Base-by-base conservation (phyloP, 2,888 invertebrate genomes). In the Lepidonotus clava region DNA sequence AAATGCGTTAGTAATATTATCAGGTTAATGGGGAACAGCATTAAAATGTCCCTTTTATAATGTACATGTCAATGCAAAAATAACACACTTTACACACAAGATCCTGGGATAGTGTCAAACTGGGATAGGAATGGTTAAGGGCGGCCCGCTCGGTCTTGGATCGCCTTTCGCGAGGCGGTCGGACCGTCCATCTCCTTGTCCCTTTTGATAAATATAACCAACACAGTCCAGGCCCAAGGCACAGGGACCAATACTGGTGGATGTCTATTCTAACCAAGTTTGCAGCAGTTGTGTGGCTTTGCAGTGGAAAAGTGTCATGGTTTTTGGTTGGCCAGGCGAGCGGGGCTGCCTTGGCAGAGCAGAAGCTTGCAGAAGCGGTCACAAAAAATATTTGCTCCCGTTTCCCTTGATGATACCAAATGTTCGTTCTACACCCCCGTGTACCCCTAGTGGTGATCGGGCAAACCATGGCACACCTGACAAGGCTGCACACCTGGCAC, bases 221-320 rank as follows among this genome's bases (percentile, higher is more conserved):
- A n/a, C n/a, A n/a, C n/a, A n/a, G n/a, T 61, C 28, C 61, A 61
- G 61, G 61, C 61, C 61, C 28, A 61, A 28, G 61, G 61, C 61
- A 38, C 76, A 76, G 76, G 76, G 76, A 40, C 40, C 76, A 76
- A 40, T 76, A 76, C 76, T 76, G 76, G 76, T 40, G 61, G 24
- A 28, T 76, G 76, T 34, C 76, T 76, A 36, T 36, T 76, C 38
- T 76, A 76, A 76, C 76, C 21, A 4, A 61, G 61, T 61, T 61
- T 61, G 61, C 61, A 76, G 76, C 76, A 76, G 76, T 76, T 76
- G 76, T 76, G 76, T 76, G 38, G 76, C 76, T 76, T 40, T 38
- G 76, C 76, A 61, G 61, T 61, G 61, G 61, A 61, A 11, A 28
- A 28, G 56, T 56, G 61, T 28, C 61, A 61, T 61, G 61, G 61